These are phyloP conservation scores for Rhinolophus sinicus DNA, from an alignment of 2,113 vertebrate genomes.

Conservation along the genomic window DNA sequence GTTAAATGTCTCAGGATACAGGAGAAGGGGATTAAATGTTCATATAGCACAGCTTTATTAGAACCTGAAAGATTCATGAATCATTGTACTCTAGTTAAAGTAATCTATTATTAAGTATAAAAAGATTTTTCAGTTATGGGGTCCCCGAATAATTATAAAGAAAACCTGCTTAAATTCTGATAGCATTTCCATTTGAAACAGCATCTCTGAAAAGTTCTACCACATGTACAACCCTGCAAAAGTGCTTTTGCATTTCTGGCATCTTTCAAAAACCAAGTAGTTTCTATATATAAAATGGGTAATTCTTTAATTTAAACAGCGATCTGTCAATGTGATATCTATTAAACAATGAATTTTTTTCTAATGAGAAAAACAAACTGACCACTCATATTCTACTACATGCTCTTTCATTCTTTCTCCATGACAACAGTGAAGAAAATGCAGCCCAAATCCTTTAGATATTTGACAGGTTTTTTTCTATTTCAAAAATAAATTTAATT, in stretches of 20 bases:
- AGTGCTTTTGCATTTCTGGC: not conserved
- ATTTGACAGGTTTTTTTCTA: not conserved
- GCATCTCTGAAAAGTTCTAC: slow-evolving; percentile 31
- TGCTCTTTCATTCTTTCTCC: not conserved
- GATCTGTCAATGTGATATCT: not conserved
- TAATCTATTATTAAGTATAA: slow-evolving; percentile 13
- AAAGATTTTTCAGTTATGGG: slow-evolving; percentile 23
- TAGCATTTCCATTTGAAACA: slow-evolving; percentile 45
- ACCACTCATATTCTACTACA: not conserved
- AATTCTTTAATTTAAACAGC: slow-evolving; percentile 37
- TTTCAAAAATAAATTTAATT: slow-evolving; percentile 8
- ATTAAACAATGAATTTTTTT: not conserved
- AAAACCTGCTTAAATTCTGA: slow-evolving; percentile 52
- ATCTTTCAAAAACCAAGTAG: slow-evolving; percentile 2
- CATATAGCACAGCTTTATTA: not conserved
- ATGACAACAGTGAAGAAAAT: not conserved
- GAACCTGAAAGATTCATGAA: slow-evolving; percentile 13
- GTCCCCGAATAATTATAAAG: slow-evolving; percentile 48
- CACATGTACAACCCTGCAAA: not conserved
- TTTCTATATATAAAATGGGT: not conserved
- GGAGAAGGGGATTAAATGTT: slow-evolving; percentile 33
- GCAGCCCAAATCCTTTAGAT: not conserved
- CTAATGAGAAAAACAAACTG: not conserved
- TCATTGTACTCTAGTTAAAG: slow-evolving; percentile 56
- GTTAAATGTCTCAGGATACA: slow-evolving; percentile 14